These are phyloP conservation scores for Hypotaenidia okinawae DNA, from an alignment of 2,797 vertebrate genomes.

Conservation along the genomic window DNA sequence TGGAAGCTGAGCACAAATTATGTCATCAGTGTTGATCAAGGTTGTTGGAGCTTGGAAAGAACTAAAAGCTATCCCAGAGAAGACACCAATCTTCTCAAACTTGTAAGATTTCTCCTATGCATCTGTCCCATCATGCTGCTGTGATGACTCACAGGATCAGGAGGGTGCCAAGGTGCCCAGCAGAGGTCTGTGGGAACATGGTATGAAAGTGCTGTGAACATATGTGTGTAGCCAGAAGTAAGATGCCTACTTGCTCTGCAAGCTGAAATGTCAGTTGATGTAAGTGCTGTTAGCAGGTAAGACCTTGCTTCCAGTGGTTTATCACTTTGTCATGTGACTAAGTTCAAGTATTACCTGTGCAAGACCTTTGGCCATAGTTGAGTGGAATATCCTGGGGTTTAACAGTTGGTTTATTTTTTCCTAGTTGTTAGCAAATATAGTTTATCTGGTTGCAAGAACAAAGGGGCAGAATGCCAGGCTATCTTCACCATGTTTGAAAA, in stretches of 20 bases:
- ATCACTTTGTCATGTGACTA: not conserved
- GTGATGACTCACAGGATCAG: fast-evolving
- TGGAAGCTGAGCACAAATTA: not conserved
- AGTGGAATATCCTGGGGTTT: not conserved
- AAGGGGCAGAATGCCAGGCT: not conserved
- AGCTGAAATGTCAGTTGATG: not conserved
- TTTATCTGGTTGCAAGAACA: not conserved
- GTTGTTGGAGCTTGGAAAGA: not conserved
- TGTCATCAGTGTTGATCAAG: not conserved
- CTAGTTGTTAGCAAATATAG: not conserved
- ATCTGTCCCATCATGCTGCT: not conserved
- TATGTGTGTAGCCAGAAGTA: not conserved
- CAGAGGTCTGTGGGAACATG: not conserved
- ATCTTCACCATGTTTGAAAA: not conserved
- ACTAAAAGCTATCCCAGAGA: not conserved
- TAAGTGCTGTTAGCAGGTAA: not conserved
- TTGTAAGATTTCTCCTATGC: not conserved
- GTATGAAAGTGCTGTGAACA: not conserved
- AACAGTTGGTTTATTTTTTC: not conserved
- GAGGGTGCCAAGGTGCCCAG: not conserved
- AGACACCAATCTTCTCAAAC: not conserved
- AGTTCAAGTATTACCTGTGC: not conserved
- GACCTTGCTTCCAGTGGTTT: not conserved
- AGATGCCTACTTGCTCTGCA: not conserved
- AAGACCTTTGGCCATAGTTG: not conserved